A percentile compares a stretch with the other conserved stretches of the same genome.
Evolutionary conservation across 2,888 invertebrate species (phyloP).

Genomic region (Keiferia lycopersicella): DNA sequence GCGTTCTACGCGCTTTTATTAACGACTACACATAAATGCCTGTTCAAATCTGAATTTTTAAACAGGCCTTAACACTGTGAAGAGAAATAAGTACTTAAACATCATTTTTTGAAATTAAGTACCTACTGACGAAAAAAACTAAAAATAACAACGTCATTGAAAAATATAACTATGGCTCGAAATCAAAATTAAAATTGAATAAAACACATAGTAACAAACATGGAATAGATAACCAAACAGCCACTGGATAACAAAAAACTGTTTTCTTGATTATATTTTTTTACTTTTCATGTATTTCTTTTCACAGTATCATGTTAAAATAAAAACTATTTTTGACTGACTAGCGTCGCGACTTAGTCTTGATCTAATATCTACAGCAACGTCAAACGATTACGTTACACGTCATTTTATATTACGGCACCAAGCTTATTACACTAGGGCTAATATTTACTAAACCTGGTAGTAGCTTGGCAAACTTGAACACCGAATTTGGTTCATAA

Average conservation of each 20-base stretch:
- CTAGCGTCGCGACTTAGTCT: conserved; percentile 49
- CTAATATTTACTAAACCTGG: conserved; percentile 5
- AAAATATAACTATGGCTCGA: no score
- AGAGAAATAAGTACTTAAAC: background rate
- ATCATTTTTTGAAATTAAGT: no score
- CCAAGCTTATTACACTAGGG: conserved; percentile 26
- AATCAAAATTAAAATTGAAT: no score
- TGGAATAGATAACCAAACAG: background rate
- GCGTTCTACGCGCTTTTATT: conserved; percentile 54
- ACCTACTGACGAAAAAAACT: no score
- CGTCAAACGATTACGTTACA: conserved; percentile 13
- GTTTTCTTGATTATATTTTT: background rate
- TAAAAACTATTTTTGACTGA: conserved; percentile 37
- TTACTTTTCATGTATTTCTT: background rate
- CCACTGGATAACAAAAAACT: background rate
- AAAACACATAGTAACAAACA: no score
- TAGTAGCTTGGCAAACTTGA: background rate
- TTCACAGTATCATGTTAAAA: background rate
- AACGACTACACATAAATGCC: background rate
- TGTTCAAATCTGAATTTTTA: no score
- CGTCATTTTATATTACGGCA: conserved; percentile 22
- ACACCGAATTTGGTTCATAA: background rate
- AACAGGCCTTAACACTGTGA: conserved; percentile 14
- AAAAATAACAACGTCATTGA: no score
- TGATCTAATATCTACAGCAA: conserved; percentile 23